phyloP scores from a whole-genome alignment of 2,888 invertebrate genomes.

The Macrophya alboannulata region DNA sequence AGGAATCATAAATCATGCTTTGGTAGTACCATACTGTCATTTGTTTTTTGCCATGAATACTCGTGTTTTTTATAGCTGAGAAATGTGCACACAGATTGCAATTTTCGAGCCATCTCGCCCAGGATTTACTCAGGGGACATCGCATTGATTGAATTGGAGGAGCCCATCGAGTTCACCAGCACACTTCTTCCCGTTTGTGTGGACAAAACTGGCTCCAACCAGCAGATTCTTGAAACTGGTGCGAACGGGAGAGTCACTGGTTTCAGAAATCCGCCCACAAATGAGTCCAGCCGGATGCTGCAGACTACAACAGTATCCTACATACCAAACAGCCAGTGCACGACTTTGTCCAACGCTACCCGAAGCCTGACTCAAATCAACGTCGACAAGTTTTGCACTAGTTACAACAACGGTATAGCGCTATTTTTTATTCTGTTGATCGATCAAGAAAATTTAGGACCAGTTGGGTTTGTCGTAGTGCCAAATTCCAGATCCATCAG shows the following conservation, averaged over 20 bases:
- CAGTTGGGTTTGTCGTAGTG: not conserved
- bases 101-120: slow-evolving; percentile 68
- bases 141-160: slow-evolving; percentile 71
- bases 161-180: slow-evolving; percentile 69
- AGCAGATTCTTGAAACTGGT: slow-evolving; percentile 69
- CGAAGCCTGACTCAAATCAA: slow-evolving; percentile 71
- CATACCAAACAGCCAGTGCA: slow-evolving; percentile 70
- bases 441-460: not conserved
- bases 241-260: slow-evolving; percentile 74
- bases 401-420: slow-evolving; percentile 75
- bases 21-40: no score
- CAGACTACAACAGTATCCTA: slow-evolving; percentile 74
- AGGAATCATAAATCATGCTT: no score
- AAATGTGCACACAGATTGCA: slow-evolving; percentile 69
- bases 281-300: slow-evolving; percentile 70
- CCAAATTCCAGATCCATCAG: not conserved
- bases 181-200: slow-evolving; percentile 72
- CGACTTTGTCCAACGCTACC: slow-evolving; percentile 57
- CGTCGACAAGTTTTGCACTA: slow-evolving; percentile 77
- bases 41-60: no score
- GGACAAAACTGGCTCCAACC: slow-evolving; percentile 65
- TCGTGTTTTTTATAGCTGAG: slow-evolving; percentile 68
- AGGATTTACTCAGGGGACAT: slow-evolving; percentile 75
- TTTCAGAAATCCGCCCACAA: slow-evolving; percentile 74
- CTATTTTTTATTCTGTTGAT: not conserved